Evolutionary conservation across 92 coral and sea anemone genomes (phyloP), one percentile per base, ranked within the genome.

Genomic region (Zoanthus sociatus): DNA sequence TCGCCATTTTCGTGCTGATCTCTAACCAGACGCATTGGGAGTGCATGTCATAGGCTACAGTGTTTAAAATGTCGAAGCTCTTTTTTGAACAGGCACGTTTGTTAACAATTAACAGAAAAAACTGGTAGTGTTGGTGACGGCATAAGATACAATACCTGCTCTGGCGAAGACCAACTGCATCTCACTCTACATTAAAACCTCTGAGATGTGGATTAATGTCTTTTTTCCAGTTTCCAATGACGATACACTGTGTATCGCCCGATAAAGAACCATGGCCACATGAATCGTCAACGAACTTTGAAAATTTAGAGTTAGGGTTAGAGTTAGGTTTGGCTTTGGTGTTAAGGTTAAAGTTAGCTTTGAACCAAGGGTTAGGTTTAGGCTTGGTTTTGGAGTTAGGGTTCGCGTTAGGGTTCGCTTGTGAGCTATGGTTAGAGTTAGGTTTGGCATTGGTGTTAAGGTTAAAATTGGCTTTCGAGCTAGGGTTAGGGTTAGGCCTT

Each of bases 241-340:
- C 66, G 66, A 58, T 58, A 58, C 18, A 58, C 66, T 58, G 66
- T 58, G 66, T 58, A 58, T 58, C 66, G 66, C 0, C 18, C 21
- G n/a, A 58, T 58, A 18, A 58, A 58, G 66, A 58, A 58, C 66
- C 66, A 58, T 58, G n/a, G 66, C 66, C 18, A 58, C n/a, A 58
- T 10, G 66, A 58, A 18, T 58, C 17, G 66, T 18, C 66, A 5
- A 18, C 37, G 20, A 66, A 18, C 37, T 60, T 53, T 11, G 73
- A 58, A 60, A 31, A 58, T 2, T 14, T 26, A 26, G 26, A 26
- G 26, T 26, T 26, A 26, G 26, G 26, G 26, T 26, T 26, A 26
- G 26, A 26, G 26, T 26, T 26, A 26, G 26, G 26, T 26, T 26
- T 26, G 26, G 26, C 26, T 26, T 26, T 26, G 26, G 26, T 26